These are phyloP conservation scores for Sebastes vulpes DNA, from an alignment of 2,797 vertebrate genomes.

Conservation along the genomic window DNA sequence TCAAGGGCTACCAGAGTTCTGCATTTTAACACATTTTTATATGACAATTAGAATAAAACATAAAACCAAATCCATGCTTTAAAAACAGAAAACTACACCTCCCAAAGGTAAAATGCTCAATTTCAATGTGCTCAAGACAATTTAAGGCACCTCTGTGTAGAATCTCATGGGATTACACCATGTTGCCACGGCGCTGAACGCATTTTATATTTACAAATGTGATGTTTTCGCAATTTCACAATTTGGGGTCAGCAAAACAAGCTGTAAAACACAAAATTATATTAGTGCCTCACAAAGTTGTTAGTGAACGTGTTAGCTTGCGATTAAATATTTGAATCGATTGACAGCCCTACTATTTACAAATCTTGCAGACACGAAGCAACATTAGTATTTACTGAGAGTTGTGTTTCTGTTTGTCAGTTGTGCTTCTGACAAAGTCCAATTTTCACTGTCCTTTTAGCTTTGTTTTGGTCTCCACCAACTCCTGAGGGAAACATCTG, in stretches of 20 bases:
- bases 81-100: not conserved
- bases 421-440: too few species aligned
- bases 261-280: not conserved
- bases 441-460: fast-evolving
- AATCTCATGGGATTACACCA: not conserved
- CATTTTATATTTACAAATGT: not conserved
- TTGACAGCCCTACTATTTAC: too few species aligned
- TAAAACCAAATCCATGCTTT: not conserved
- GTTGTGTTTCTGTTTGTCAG: too few species aligned
- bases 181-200: not conserved
- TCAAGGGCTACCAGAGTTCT: not conserved
- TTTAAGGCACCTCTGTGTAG: not conserved
- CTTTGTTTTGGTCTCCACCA: too few species aligned
- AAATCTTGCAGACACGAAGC: too few species aligned
- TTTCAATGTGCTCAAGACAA: not conserved
- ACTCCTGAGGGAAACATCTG: too few species aligned
- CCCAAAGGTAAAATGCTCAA: not conserved
- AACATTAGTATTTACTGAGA: too few species aligned
- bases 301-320: not conserved
- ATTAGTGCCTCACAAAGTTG: not conserved
- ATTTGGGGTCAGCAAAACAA: not conserved
- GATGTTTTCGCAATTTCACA: not conserved
- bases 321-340: too few species aligned
- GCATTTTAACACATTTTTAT: not conserved
- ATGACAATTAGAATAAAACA: not conserved